Evolutionary conservation across 1,140 invertebrate species (phyloP).

Genomic region (Leptopilina clavipes): DNA sequence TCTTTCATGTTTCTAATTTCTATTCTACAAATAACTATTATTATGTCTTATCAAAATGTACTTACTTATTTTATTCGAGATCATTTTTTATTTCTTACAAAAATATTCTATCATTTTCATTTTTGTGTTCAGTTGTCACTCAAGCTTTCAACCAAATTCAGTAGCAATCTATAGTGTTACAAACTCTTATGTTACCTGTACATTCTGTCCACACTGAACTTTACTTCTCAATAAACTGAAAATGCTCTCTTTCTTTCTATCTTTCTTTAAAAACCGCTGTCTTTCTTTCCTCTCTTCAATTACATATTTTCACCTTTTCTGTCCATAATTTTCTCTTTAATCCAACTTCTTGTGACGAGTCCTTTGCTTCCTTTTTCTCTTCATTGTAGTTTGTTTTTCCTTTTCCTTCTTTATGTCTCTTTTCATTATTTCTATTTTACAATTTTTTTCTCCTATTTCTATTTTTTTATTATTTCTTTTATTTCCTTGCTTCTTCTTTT

Average conservation of each 20-base stretch:
- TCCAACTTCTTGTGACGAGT: background rate
- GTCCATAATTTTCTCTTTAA: background rate
- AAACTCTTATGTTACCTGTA: constrained; percentile 35
- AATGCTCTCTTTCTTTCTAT: background rate
- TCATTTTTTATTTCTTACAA: background rate
- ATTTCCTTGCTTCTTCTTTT: background rate
- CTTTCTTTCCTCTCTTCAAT: background rate
- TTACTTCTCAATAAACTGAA: constrained; percentile 30
- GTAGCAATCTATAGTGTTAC: constrained; percentile 12
- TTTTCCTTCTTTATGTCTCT: constrained; percentile 37
- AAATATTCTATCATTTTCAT: constrained; percentile 6
- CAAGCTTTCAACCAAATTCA: constrained; percentile 3
- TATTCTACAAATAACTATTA: background rate
- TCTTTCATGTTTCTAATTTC: background rate
- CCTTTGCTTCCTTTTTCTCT: background rate
- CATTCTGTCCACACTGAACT: constrained; percentile 27
- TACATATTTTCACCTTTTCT: background rate
- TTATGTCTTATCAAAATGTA: background rate
- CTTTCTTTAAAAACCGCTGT: background rate
- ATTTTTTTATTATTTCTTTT: constrained; percentile 4
- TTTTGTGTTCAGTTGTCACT: background rate
- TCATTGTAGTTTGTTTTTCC: constrained; percentile 14
- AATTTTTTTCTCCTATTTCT: constrained; percentile 28
- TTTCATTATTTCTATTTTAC: background rate
- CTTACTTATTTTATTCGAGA: background rate